Evolutionary conservation across 2,797 vertebrate species (phyloP).

Genomic region (Oceanodroma leucorhoa): DNA sequence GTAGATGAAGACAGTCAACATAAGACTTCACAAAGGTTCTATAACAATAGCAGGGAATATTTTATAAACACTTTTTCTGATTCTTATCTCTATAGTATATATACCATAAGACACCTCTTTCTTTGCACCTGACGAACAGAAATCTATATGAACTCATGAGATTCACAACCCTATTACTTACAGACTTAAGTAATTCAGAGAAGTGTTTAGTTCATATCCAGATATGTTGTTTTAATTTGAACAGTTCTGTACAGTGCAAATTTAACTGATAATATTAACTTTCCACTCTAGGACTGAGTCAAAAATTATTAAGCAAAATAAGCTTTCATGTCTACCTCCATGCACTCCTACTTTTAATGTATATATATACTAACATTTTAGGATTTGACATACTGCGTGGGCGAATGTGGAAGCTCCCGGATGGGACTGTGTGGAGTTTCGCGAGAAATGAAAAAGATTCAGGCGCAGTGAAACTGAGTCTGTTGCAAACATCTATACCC

Average conservation of each 20-base stretch:
- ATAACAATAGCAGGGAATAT: background rate
- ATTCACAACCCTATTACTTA: background rate
- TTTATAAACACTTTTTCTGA: background rate
- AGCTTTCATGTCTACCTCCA: background rate
- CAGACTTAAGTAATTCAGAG: background rate
- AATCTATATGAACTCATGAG: background rate
- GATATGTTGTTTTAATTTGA: background rate
- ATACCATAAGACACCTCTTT: background rate
- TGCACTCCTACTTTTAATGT: background rate
- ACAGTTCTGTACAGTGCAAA: background rate
- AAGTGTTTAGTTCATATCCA: background rate
- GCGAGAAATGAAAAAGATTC: too few species aligned
- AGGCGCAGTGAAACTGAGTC: too few species aligned
- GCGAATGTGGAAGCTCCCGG: too few species aligned
- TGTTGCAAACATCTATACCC: too few species aligned
- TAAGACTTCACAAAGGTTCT: background rate
- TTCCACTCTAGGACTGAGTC: background rate
- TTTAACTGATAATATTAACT: background rate
- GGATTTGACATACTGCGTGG: too few species aligned
- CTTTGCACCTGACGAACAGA: background rate
- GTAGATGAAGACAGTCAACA: background rate
- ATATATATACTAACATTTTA: too few species aligned
- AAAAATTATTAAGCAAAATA: background rate
- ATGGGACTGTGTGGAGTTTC: too few species aligned
- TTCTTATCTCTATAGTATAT: background rate